These are phyloP conservation scores for Denticeps clupeoides DNA, from an alignment of 2,797 vertebrate species.

Conservation along the genomic window DNA sequence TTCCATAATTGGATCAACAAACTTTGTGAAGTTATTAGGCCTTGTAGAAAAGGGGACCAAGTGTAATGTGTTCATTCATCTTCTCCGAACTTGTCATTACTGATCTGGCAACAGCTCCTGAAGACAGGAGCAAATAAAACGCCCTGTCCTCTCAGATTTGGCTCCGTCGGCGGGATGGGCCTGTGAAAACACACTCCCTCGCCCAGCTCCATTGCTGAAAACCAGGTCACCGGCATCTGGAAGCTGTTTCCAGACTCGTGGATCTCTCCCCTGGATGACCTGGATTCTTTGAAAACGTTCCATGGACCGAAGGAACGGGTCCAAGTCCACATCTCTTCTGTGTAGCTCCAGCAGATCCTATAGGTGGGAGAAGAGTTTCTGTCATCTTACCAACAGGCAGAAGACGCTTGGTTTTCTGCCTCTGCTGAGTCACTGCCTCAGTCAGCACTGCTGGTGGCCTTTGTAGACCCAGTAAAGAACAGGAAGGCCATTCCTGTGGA, in stretches of 20 bases:
- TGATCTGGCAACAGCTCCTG: constrained; percentile 6
- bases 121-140: constrained; percentile 20
- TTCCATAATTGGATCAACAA: too few species aligned
- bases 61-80: too few species aligned
- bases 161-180: constrained; percentile 46
- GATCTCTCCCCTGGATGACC: constrained; percentile 49
- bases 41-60: too few species aligned
- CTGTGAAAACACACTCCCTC: constrained; percentile 43
- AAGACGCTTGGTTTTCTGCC: not conserved
- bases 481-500: constrained; percentile 45
- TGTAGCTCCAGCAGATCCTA: not conserved
- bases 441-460: constrained; percentile 34
- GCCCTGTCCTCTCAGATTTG: constrained; percentile 32
- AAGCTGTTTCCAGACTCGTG: constrained; percentile 46
- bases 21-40: too few species aligned
- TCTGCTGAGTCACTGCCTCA: constrained; percentile 48
- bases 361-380: not conserved
- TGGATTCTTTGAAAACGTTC: constrained; percentile 45
- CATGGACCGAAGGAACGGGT: constrained; percentile 6
- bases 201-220: constrained; percentile 37
- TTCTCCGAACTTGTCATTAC: not conserved
- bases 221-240: constrained; percentile 55
- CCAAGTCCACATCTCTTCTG: constrained; percentile 17
- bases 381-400: not conserved
- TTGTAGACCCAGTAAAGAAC: constrained; percentile 29